phyloP scores from a whole-genome alignment of 2,113 vertebrate genomes.

The Oncorhynchus keta region DNA sequence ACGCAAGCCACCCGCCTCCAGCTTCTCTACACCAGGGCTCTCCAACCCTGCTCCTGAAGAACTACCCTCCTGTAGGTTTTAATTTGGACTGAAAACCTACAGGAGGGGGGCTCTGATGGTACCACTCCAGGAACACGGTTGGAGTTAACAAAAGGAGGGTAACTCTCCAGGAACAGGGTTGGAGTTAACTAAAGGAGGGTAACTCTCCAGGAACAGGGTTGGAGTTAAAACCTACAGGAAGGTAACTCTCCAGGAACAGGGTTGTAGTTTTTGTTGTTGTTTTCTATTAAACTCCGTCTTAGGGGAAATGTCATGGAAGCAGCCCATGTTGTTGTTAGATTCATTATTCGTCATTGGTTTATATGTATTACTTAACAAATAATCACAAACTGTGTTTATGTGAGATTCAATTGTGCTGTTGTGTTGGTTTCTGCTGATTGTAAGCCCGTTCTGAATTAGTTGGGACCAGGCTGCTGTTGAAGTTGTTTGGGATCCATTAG shows the following conservation, averaged over 20 bases:
- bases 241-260: no score
- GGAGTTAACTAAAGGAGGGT: no score
- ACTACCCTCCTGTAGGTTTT: no score
- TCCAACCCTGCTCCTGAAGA: no score
- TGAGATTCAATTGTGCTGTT: background rate
- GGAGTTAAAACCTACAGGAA: no score
- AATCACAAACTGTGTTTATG: constrained; percentile 1
- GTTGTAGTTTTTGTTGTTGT: constrained; percentile 38
- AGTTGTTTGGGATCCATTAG: background rate
- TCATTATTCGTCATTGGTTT: constrained; percentile 35
- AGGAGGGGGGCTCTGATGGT: no score
- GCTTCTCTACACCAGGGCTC: constrained; percentile 4
- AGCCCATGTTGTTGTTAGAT: constrained; percentile 22
- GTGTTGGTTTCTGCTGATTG: background rate
- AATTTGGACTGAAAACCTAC: no score
- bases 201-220: no score
- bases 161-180: no score
- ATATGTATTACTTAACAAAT: constrained; percentile 14
- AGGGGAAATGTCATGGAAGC: background rate
- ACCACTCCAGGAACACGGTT: no score
- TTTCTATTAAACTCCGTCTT: constrained; percentile 58
- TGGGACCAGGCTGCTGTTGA: background rate
- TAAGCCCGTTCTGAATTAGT: background rate
- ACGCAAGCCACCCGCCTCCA: constrained; percentile 20
- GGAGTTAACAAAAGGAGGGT: no score